phyloP scores from a whole-genome alignment of 2,113 vertebrate species.

The Burhinus oedicnemus region DNA sequence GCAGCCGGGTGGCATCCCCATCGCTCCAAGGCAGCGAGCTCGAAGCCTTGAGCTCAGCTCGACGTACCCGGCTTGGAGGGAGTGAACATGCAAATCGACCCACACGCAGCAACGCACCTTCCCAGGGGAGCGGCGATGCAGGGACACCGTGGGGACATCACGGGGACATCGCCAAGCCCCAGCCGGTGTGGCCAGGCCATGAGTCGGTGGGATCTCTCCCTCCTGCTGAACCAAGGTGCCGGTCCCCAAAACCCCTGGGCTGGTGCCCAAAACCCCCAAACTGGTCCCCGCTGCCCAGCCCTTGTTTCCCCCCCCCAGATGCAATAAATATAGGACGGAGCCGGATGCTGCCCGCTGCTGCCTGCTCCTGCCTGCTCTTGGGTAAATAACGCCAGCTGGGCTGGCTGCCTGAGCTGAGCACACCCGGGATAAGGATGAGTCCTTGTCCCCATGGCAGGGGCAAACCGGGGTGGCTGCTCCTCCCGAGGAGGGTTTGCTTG shows the following conservation, averaged over 20 bases:
- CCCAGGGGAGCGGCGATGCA: not conserved
- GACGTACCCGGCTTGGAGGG: accelerated
- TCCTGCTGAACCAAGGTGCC: not conserved
- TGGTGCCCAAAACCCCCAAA: not conserved
- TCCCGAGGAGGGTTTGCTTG: no score
- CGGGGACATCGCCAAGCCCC: accelerated
- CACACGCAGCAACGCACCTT: not conserved
- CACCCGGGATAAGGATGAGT: accelerated
- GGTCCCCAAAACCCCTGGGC: no score
- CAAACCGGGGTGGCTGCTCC: not conserved
- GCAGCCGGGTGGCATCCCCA: not conserved
- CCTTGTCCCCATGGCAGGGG: accelerated
- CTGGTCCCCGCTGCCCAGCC: not conserved
- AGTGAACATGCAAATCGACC: not conserved
- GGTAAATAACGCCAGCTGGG: not conserved
- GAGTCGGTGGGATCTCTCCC: not conserved
- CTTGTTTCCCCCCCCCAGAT: not conserved
- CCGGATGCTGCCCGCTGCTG: not conserved
- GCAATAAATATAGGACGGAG: not conserved
- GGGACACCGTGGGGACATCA: not conserved
- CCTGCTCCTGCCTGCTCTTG: not conserved
- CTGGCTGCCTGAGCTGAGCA: no score
- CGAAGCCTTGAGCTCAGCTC: not conserved
- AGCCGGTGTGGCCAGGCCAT: not conserved
- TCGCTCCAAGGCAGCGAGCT: not conserved